Evolutionary conservation across 1,140 invertebrate species (phyloP).

Genomic region (Saccostrea cuccullata): DNA sequence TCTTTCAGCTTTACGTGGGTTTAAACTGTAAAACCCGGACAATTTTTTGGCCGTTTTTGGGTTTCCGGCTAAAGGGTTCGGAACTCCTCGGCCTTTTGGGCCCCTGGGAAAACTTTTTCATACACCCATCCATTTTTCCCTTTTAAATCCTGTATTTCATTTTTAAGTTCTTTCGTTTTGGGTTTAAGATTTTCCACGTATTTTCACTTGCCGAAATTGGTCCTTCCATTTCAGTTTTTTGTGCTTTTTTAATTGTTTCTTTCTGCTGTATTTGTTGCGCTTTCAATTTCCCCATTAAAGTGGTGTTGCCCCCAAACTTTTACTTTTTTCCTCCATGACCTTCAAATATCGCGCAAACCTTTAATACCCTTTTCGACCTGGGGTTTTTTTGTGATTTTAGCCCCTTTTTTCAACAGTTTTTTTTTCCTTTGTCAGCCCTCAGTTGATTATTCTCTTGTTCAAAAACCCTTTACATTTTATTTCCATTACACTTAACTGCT

Average conservation of each 20-base stretch:
- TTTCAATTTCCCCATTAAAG: constrained; percentile 66
- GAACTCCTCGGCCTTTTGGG: constrained; percentile 98
- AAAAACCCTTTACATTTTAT: constrained; percentile 60
- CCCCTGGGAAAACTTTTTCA: constrained; percentile 95
- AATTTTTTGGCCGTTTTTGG: constrained; percentile 91
- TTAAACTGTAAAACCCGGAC: constrained; percentile 99
- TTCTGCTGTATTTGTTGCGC: constrained; percentile 54
- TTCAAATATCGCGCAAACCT: constrained; percentile 56
- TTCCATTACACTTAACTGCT: constrained; percentile 66
- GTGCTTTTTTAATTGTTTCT: constrained; percentile 41
- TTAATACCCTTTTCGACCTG: constrained; percentile 59
- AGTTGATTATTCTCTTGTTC: constrained; percentile 65
- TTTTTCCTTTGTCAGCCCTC: constrained; percentile 58
- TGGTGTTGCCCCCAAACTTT: constrained; percentile 64
- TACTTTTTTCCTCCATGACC: constrained; percentile 65
- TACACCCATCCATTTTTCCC: constrained; percentile 99
- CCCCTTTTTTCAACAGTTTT: constrained; percentile 55
- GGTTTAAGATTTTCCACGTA: constrained; percentile 95
- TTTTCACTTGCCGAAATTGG: constrained; percentile 78
- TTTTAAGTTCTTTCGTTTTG: constrained; percentile 97
- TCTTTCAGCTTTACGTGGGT: constrained; percentile 95
- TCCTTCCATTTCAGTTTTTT: constrained; percentile 51
- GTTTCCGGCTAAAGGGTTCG: constrained; percentile 83
- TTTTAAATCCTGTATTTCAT: constrained; percentile 94
- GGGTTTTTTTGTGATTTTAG: constrained; percentile 55